phyloP scores from a whole-genome alignment of 2,888 invertebrate species.

The Lucinisca nassula region DNA sequence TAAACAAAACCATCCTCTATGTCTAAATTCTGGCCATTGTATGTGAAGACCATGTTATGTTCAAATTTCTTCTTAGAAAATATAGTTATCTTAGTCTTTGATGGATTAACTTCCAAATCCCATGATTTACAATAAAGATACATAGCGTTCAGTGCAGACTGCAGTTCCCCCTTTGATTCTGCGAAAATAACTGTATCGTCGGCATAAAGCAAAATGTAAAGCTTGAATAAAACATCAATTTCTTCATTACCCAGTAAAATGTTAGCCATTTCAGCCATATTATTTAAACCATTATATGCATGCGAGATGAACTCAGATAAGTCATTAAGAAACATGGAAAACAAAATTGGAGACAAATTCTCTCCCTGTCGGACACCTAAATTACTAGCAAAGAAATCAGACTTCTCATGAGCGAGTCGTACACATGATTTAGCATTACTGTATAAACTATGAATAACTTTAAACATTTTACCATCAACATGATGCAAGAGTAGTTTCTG shows the following conservation, averaged over 20 bases:
- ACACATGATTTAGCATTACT: not conserved
- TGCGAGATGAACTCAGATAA: not conserved
- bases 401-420: not conserved
- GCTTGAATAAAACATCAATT: slow-evolving; percentile 30
- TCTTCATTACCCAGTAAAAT: slow-evolving; percentile 38
- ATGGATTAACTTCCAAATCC: slow-evolving; percentile 29
- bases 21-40: no score
- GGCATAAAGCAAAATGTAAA: slow-evolving; percentile 35
- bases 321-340: slow-evolving; percentile 15
- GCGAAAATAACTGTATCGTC: slow-evolving; percentile 38
- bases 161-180: slow-evolving; percentile 24
- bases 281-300: not conserved
- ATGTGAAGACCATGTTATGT: no score
- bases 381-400: not conserved
- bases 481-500: not conserved
- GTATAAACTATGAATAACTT: not conserved
- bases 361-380: not conserved
- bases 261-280: not conserved
- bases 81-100: slow-evolving; percentile 32
- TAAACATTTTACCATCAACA: slow-evolving; percentile 9
- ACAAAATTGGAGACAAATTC: slow-evolving; percentile 8
- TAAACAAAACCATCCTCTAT: no score
- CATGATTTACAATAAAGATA: slow-evolving; percentile 30
- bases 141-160: slow-evolving; percentile 35
- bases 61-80: slow-evolving; percentile 19